Base-by-base conservation (phyloP, 1,140 invertebrate genomes). In the Papilio polyxenes region DNA sequence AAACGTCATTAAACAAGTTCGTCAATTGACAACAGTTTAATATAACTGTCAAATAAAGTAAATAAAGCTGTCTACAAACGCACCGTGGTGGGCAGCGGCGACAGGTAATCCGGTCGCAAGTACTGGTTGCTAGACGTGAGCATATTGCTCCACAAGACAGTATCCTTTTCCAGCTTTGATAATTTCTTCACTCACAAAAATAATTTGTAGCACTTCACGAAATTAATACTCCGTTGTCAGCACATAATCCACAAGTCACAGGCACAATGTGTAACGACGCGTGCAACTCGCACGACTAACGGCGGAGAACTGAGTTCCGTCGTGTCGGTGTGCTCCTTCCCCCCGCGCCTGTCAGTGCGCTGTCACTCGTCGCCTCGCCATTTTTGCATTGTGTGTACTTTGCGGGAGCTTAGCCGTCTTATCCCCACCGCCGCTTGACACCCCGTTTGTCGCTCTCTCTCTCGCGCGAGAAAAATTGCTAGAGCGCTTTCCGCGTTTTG, bases 51-150 rank as follows among this genome's bases (percentile, higher is more conserved):
- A 81, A 82, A 84, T 79, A 40, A 83, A 8, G 62, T 80, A 80
- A 80, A 80, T 80, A 80, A 80, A 69, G 78, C 40, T 80, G 72
- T 80, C 74, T 75, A 69, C 75, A 56, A 88, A 90, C 97, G 96
- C 96, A 98, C 98, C 96, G 98, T 98, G 74, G 97, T 98, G 82
- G 98, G 97, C 85, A 98, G 95, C 86, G 98, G 97, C 88, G 97
- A 97, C 91, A 98, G 95, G 94, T 98, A 98, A 95, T 98, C 98
- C 96, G 98, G 98, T 95, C 97, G 96, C 90, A 98, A 95, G 95
- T 98, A 98, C 95, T 98, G 98, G 95, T 97, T 98, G 90, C 96
- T 97, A 88, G 97, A 97, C 90, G 97, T 97, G 95, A 98, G 96
- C 97, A 98, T 98, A 83, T 91, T 94, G 93, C 91, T 91, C 92